These are phyloP conservation scores for Empis stercorea DNA, from an alignment of 2,888 invertebrate species.

Conservation along the genomic window DNA sequence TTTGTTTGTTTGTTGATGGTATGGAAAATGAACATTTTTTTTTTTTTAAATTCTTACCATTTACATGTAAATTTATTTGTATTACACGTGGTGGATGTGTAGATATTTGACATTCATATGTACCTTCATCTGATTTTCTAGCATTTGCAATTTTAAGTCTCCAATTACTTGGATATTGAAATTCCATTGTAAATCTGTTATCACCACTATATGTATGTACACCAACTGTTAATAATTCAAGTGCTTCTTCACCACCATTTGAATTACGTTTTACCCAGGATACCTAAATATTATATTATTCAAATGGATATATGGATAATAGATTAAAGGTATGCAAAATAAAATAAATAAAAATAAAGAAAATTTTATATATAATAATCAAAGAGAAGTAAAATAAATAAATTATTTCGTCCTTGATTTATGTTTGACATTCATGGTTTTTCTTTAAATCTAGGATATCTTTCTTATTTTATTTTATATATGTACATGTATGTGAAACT, in stretches of 20 bases:
- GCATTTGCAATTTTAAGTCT: constrained; percentile 41
- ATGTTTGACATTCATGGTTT: no score
- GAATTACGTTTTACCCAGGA: constrained; percentile 54
- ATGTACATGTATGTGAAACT: no score
- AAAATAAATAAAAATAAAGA: no score
- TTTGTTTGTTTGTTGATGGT: no score
- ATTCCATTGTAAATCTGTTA: constrained; percentile 42
- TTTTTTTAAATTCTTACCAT: constrained; percentile 28
- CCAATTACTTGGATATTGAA: constrained; percentile 46
- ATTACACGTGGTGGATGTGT: constrained; percentile 43
- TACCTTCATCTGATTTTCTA: constrained; percentile 40
- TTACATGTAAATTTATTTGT: constrained; percentile 39
- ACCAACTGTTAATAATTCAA: constrained; percentile 53
- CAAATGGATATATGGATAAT: not conserved
- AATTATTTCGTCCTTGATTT: no score
- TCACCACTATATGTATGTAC: constrained; percentile 55
- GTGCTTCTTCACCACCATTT: constrained; percentile 42
- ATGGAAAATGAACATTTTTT: no score
- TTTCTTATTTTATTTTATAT: no score
- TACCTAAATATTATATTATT: constrained; percentile 37
- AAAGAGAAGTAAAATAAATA: no score
- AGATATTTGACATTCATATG: constrained; percentile 42
- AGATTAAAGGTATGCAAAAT: not conserved
- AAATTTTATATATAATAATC: no score
- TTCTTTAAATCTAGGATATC: no score